These are phyloP conservation scores for Eupithecia insigniata DNA, from an alignment of 2,888 invertebrate genomes.

Conservation along the genomic window DNA sequence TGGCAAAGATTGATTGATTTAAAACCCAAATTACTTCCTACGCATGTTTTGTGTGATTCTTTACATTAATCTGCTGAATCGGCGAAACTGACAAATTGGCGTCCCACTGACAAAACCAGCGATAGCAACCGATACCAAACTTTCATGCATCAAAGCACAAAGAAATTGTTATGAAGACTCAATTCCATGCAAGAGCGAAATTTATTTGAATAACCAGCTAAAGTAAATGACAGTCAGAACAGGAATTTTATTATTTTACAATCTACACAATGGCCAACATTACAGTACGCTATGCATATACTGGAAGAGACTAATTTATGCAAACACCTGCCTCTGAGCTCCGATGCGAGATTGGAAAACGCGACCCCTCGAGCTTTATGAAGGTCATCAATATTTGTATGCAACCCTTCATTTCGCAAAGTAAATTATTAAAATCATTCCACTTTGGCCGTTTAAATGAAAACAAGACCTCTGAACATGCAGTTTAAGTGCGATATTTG, in stretches of 20 bases:
- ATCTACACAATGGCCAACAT: slow-evolving; percentile 26
- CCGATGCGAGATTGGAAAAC: slow-evolving; percentile 36
- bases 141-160: background rate
- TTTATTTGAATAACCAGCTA: background rate
- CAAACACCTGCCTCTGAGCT: slow-evolving; percentile 36
- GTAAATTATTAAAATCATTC: slow-evolving; percentile 30
- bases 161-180: background rate
- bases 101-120: slow-evolving; percentile 20
- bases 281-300: slow-evolving; percentile 27
- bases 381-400: slow-evolving; percentile 37
- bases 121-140: background rate
- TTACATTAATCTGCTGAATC: slow-evolving; percentile 45
- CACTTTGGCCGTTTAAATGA: slow-evolving; percentile 27
- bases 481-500: slow-evolving; percentile 39
- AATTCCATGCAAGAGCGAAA: background rate
- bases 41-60: slow-evolving; percentile 55
- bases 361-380: slow-evolving; percentile 33
- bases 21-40: slow-evolving; percentile 26
- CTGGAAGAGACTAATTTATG: slow-evolving; percentile 34
- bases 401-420: slow-evolving; percentile 31
- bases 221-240: background rate
- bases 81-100: slow-evolving; percentile 36
- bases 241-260: slow-evolving; percentile 9
- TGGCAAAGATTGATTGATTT: slow-evolving; percentile 10
- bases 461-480: slow-evolving; percentile 24